Conservation (phyloP, 64 coral and sea anemone genomes). For the Stichodactyla mertensii region DNA sequence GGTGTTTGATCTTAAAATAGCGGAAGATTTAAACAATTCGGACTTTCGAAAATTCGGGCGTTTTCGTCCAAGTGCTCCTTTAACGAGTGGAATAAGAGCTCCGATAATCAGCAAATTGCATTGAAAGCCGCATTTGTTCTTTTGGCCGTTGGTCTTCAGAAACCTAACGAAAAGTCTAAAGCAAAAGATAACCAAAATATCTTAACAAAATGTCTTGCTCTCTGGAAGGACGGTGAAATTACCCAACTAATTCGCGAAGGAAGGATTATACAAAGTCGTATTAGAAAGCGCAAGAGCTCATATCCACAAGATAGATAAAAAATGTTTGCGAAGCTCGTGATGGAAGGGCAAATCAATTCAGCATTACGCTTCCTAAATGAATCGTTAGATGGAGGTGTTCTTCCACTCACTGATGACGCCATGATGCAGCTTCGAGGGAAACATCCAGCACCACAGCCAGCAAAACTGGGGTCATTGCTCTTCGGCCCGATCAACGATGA, state of each 20-base stretch:
- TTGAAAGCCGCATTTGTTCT: conserved; percentile 55
- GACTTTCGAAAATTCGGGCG: too few species aligned
- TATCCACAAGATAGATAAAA: not conserved
- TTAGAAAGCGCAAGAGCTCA: conserved; percentile 21
- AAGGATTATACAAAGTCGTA: conserved; percentile 35
- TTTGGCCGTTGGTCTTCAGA: conserved; percentile 42
- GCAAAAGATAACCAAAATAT: conserved; percentile 26
- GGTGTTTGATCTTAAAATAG: too few species aligned
- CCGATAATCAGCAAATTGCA: conserved; percentile 46
- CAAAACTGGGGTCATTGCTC: not conserved
- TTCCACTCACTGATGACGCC: not conserved
- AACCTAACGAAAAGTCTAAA: conserved; percentile 34
- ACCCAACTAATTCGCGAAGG: conserved; percentile 19
- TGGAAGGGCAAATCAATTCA: not conserved
- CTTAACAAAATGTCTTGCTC: conserved; percentile 13
- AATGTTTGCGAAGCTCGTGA: not conserved
- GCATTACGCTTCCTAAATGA: not conserved
- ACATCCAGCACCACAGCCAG: not conserved
- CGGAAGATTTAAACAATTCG: too few species aligned
- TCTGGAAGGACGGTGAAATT: conserved; percentile 27
- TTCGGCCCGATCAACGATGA: too few species aligned
- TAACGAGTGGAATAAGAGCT: conserved; percentile 53
- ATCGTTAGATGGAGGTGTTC: not conserved
- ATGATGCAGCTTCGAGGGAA: not conserved
- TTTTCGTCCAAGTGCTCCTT: too few species aligned